phyloP scores from a whole-genome alignment of 2,797 vertebrate species.

The Echiichthys vipera region DNA sequence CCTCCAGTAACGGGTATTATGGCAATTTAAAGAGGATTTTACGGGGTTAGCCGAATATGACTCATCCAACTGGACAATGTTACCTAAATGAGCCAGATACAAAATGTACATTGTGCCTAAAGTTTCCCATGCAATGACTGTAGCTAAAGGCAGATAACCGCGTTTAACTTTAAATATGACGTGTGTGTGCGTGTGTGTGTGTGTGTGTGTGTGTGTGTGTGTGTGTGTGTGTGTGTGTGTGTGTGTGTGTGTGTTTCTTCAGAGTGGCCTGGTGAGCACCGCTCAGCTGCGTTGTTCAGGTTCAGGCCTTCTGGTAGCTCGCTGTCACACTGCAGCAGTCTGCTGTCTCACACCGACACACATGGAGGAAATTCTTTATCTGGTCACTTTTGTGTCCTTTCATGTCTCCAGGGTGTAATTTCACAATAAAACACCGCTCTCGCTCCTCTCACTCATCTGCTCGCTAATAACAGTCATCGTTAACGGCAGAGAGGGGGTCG shows the following conservation, averaged over 20 bases:
- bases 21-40: neutral
- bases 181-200: conserved; percentile 22
- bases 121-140: neutral
- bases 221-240: conserved; percentile 20
- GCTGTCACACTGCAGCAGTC: conserved; percentile 57
- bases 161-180: neutral
- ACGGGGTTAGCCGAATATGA: neutral
- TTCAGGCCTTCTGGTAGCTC: conserved; percentile 69
- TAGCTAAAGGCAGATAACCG: neutral
- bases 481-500: conserved; percentile 63
- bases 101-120: neutral
- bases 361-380: neutral
- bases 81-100: neutral
- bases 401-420: neutral
- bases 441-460: conserved; percentile 14
- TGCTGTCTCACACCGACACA: conserved; percentile 10
- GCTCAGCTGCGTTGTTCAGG: conserved; percentile 59
- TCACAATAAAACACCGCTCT: neutral
- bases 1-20: neutral
- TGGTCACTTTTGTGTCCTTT: neutral
- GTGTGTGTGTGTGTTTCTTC: conserved; percentile 13
- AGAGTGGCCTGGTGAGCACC: conserved; percentile 55
- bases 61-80: neutral
- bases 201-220: conserved; percentile 13
- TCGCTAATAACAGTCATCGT: conserved; percentile 41